These are phyloP conservation scores for Agrochola lota DNA, from an alignment of 2,888 invertebrate species.

Conservation along the genomic window DNA sequence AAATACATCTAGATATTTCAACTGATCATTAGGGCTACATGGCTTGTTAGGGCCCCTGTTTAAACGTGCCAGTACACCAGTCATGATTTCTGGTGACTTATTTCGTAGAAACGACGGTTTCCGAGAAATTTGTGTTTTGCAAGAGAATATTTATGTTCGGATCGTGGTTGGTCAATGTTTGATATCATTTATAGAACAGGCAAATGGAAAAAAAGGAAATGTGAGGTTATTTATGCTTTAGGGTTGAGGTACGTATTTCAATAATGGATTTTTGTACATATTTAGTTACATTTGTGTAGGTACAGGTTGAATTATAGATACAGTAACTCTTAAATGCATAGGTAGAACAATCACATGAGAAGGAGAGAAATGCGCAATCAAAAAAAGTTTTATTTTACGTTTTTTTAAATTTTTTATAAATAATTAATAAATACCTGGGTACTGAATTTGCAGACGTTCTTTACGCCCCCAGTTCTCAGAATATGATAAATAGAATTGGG, in stretches of 20 bases:
- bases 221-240: slow-evolving; percentile 14
- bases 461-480: background rate
- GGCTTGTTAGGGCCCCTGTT: slow-evolving; percentile 80
- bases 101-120: slow-evolving; percentile 64
- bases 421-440: no score
- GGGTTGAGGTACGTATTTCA: slow-evolving; percentile 5
- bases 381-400: no score
- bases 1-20: slow-evolving; percentile 89
- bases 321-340: background rate
- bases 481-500: background rate
- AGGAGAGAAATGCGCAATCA: background rate
- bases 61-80: slow-evolving; percentile 75
- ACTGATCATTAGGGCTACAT: slow-evolving; percentile 85
- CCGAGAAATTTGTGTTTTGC: slow-evolving; percentile 68
- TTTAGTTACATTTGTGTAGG: background rate
- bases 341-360: fast-evolving
- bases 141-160: slow-evolving; percentile 56
- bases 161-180: slow-evolving; percentile 47
- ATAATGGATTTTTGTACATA: background rate
- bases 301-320: background rate
- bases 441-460: background rate
- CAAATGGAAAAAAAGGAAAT: slow-evolving; percentile 41
- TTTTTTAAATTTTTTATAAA: background rate
- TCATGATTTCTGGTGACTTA: slow-evolving; percentile 77
- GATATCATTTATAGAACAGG: slow-evolving; percentile 45